A percentile compares a stretch with the other conserved stretches of the same genome.
phyloP scores from a whole-genome alignment of 2,888 invertebrate genomes.

The Smittia aterrima region DNA sequence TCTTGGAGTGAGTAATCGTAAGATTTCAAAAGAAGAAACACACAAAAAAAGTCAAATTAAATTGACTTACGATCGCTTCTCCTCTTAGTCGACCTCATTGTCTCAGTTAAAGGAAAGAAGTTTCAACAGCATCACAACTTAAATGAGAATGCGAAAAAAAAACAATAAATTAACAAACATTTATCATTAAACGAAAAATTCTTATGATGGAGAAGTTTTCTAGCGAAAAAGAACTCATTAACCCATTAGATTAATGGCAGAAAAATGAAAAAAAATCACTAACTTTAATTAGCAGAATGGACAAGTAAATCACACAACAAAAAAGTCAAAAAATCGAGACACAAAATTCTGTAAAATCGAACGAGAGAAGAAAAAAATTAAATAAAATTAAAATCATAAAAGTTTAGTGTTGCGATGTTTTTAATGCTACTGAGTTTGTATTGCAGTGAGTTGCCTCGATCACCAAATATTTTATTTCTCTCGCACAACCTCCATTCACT shows the following conservation, averaged over 20 bases:
- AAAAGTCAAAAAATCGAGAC: not conserved
- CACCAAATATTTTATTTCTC: not conserved
- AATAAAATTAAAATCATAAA: slow-evolving; percentile 8
- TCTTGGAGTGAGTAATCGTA: too few relatives aligned
- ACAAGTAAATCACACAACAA: not conserved
- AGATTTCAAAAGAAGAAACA: too few relatives aligned
- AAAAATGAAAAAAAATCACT: not conserved
- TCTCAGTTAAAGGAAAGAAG: not conserved
- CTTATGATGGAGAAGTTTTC: not conserved
- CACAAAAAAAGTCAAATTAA: too few relatives aligned
- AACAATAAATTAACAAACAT: not conserved
- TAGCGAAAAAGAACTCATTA: slow-evolving; percentile 3
- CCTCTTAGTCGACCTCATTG: not conserved
- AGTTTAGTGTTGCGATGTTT: not conserved
- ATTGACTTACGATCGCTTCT: not conserved
- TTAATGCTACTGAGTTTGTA: not conserved
- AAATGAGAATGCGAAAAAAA: not conserved
- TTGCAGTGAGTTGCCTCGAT: not conserved
- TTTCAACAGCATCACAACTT: not conserved
- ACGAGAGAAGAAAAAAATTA: slow-evolving; percentile 1
- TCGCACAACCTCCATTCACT: not conserved
- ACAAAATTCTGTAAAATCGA: not conserved
- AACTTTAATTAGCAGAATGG: slow-evolving; percentile 17
- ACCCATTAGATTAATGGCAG: slow-evolving; percentile 4
- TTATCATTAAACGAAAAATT: slow-evolving; percentile 7